A percentile compares a stretch with the other conserved stretches of the same genome.
Evolutionary conservation across 2,888 invertebrate species (phyloP).

Genomic region (Coremacera marginata): DNA sequence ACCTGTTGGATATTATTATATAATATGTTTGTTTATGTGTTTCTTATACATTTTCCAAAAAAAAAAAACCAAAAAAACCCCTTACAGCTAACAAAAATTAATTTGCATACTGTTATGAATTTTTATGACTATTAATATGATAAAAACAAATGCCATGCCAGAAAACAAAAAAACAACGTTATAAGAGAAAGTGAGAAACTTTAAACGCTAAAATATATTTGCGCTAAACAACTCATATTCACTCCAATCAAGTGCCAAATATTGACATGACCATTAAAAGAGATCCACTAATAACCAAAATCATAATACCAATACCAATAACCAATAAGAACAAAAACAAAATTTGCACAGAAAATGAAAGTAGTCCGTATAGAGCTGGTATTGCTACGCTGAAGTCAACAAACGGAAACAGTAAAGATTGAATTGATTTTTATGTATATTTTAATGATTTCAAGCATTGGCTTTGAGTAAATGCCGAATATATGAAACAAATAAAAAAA

Average conservation of each 20-base stretch:
- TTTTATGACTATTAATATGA: background rate
- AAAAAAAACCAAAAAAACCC: no score
- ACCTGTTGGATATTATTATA: no score
- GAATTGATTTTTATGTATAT: no score
- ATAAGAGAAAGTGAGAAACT: conserved; percentile 24
- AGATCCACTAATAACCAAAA: background rate
- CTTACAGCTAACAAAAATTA: background rate
- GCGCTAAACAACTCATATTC: background rate
- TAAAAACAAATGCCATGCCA: background rate
- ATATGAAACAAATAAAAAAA: no score
- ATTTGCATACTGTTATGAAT: background rate
- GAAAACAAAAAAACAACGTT: background rate
- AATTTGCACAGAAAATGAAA: conserved; percentile 2
- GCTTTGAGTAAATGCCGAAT: no score
- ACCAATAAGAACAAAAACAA: background rate
- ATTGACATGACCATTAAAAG: conserved; percentile 17
- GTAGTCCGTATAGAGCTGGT: background rate
- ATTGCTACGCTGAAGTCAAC: background rate
- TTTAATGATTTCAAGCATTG: no score
- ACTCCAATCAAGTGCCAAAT: conserved; percentile 13
- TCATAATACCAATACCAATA: background rate
- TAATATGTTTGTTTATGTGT: no score
- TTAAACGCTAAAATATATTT: background rate
- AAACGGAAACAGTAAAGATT: background rate
- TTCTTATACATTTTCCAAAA: no score